Conservation (phyloP, 1,140 invertebrate genomes). For the Caerostris darwini region DNA sequence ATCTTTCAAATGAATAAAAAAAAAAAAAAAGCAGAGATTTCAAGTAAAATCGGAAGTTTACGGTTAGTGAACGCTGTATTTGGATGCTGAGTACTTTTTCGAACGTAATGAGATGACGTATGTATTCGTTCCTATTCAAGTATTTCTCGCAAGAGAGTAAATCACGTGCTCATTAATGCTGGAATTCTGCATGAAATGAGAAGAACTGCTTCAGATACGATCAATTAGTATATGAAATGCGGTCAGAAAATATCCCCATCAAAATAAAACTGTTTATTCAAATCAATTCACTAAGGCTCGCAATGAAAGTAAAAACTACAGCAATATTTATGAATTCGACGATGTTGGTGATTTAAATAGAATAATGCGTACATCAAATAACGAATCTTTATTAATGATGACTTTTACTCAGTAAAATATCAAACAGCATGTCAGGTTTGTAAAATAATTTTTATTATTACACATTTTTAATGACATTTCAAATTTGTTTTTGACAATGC, state of each 20-base stretch:
- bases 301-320: constrained; percentile 19
- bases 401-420: too few species aligned
- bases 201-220: constrained; percentile 9
- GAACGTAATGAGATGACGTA: constrained; percentile 55
- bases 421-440: too few species aligned
- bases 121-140: constrained; percentile 38
- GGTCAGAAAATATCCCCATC: constrained; percentile 9
- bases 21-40: background rate
- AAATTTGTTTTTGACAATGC: too few species aligned
- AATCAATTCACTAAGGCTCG: background rate
- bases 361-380: background rate
- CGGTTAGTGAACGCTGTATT: constrained; percentile 49
- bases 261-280: background rate
- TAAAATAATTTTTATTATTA: too few species aligned
- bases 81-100: background rate
- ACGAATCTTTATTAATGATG: too few species aligned
- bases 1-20: constrained; percentile 11
- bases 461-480: too few species aligned
- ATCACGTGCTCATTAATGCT: constrained; percentile 55
- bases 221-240: constrained; percentile 47
- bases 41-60: constrained; percentile 54
- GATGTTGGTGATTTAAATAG: background rate
- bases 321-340: background rate
- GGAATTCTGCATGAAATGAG: constrained; percentile 12
- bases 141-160: constrained; percentile 21